Base-by-base conservation (phyloP, 1,140 invertebrate species). In the Drosophila nebulosa region DNA sequence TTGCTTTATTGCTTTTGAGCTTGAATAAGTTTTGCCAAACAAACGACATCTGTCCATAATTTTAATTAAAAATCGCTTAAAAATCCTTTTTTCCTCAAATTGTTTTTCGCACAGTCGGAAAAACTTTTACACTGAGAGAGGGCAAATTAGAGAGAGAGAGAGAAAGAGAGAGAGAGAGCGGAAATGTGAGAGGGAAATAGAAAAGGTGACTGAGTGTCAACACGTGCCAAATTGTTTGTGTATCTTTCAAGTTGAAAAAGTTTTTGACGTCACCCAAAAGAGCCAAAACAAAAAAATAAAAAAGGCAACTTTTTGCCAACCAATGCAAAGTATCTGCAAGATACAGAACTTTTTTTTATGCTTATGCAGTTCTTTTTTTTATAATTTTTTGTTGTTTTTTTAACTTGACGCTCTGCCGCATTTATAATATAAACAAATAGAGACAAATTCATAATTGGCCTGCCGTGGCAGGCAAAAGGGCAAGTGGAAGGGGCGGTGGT, bases 41-140 rank as follows among this genome's bases (percentile, higher is more conserved):
- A 69, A 50, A 78, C 65, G 65, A 55, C 80, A 86, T 64, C 78
- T 85, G 80, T 76, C 74, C 74, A 74, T 78, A 81, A 86, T 88
- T 86, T 86, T 86, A 86, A 86, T 86, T 86, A 86, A 86, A 86
- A 88, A 78, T 78, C 83, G 78, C 84, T 86, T 88, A 78, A 86
- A 42, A 86, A 88, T 81, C 74, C 78, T 74, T 80, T 69, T 59
- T 35, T 7, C 10, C 1, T n/a, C 24, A 52, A 14, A 14, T 79
- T 70, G 67, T 77, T 70, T 52, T 65, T 78, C 52, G 16, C 56
- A 7, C 30, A 69, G 16, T 3, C 39, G 66, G 55, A 59, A 65
- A 52, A 74, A 74, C 21, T 64, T 70, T 63, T 64, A 9, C 14
- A 21, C 6, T 3, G 16, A 21, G 14, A 56, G 2, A 10, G 26